Conservation (phyloP, 2,113 vertebrate genomes). For the Typhlomys cinereus region DNA sequence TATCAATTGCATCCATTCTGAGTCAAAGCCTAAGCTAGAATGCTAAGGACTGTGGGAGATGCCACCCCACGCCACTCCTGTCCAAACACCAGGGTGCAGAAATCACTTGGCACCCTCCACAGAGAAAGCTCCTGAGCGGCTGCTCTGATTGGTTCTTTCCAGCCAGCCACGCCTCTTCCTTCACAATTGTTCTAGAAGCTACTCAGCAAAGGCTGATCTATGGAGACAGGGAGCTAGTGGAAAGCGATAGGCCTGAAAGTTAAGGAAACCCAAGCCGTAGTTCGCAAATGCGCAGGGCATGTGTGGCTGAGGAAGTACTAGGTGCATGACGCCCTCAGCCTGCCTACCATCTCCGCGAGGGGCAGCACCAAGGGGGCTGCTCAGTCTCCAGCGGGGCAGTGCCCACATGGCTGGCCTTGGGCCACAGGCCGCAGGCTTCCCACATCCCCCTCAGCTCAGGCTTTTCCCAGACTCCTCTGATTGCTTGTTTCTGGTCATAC, state of each 20-base stretch:
- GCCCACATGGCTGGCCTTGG: too few relatives aligned
- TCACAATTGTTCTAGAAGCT: not conserved
- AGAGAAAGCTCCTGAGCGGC: not conserved
- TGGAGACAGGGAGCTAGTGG: not conserved
- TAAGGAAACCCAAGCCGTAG: too few relatives aligned
- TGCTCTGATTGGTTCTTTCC: not conserved
- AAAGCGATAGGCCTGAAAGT: not conserved
- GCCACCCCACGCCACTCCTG: too few relatives aligned
- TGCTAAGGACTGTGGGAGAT: not conserved
- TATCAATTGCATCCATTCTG: not conserved
- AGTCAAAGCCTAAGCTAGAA: not conserved
- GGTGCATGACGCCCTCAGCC: rapidly evolving
- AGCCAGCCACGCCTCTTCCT: too few relatives aligned
- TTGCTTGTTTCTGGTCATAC: too few relatives aligned
- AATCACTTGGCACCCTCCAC: rapidly evolving
- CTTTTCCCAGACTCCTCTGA: not conserved
- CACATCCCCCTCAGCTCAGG: too few relatives aligned
- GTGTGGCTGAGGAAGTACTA: rapidly evolving
- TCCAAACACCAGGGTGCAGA: not conserved
- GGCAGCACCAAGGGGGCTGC: not conserved
- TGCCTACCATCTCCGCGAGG: rapidly evolving
- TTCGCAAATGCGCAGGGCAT: rapidly evolving
- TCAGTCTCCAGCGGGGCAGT: not conserved
- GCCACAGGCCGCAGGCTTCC: too few relatives aligned
- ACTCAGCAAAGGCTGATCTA: not conserved